Evolutionary conservation across 2,797 vertebrate genomes (phyloP).

Genomic region (Carapus acus): DNA sequence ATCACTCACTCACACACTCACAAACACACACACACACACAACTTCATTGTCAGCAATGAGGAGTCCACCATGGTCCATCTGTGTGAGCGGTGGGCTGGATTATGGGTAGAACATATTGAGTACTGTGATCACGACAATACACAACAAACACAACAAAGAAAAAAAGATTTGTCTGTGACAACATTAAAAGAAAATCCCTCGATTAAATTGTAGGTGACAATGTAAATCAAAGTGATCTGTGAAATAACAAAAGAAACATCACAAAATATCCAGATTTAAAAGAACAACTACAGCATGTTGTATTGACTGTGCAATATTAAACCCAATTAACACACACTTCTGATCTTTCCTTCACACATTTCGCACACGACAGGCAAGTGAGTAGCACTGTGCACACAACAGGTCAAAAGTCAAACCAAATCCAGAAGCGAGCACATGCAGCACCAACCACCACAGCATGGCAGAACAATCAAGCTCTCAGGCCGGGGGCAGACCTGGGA

Average conservation of each 20-base stretch:
- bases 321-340: not conserved
- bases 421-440: constrained; percentile 57
- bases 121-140: too few species aligned
- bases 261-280: too few species aligned
- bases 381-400: not conserved
- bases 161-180: too few species aligned
- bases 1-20: constrained; percentile 7
- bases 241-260: too few species aligned
- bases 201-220: too few species aligned
- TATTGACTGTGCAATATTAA: too few species aligned
- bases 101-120: not conserved
- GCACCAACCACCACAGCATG: constrained; percentile 62
- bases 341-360: not conserved
- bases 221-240: too few species aligned
- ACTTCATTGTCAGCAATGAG: not conserved
- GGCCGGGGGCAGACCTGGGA: constrained; percentile 71
- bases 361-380: not conserved
- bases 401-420: constrained; percentile 36
- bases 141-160: too few species aligned
- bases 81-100: not conserved
- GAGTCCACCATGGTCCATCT: constrained; percentile 1
- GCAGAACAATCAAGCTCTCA: constrained; percentile 43
- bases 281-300: too few species aligned
- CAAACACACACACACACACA: constrained; percentile 20
- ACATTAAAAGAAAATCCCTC: too few species aligned